Base-by-base conservation (phyloP, 2,797 vertebrate species). In the Sandelia bainsii region DNA sequence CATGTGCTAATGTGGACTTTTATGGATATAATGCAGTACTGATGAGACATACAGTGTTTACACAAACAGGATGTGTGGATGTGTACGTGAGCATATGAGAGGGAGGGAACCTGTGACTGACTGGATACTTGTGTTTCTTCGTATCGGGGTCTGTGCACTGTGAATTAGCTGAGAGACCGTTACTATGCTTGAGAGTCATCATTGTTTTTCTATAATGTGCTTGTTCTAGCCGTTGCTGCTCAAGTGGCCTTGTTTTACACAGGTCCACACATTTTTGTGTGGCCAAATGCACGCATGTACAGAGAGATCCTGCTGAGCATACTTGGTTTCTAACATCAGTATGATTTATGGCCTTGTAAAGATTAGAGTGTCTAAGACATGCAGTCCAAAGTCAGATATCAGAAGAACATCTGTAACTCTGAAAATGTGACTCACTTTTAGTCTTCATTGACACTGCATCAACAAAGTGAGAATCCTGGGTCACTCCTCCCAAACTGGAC, bases 1-100 rank as follows among this genome's bases (percentile, higher is more conserved):
- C 87, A 91, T 91, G 85, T 93, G 89, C 82, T 91, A 91, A 94
- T 92, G 75, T 63, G 65, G 49, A 77, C 79, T 87, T 90, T 87
- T 81, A 80, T 80, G 68, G 75, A 37, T 66, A 58, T 81, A 74
- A 75, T 57, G 75, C 64, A 48, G 60, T 71, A 58, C 75, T 70
- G 76, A 88, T 83, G 84, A 83, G 67, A 80, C 50, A 23, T 32
- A 65, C n/a, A 0, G 50, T 62, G 71, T 83, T 86, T 70, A 80
- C 73, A 76, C 62, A 85, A 73, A 79, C 62, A 69, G 64, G 50
- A 52, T 40, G 53, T 65, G 68, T 46, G 32, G 50, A 52, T 40
- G 53, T 65, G 68, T 46, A 27, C 2, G 16, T 34, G 23, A 45
- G 39, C 20, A 32, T 72, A 39, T 29, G 46, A 75, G 69, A 68